Evolutionary conservation across 1,140 invertebrate species (phyloP).

Genomic region (Batillaria attramentaria): DNA sequence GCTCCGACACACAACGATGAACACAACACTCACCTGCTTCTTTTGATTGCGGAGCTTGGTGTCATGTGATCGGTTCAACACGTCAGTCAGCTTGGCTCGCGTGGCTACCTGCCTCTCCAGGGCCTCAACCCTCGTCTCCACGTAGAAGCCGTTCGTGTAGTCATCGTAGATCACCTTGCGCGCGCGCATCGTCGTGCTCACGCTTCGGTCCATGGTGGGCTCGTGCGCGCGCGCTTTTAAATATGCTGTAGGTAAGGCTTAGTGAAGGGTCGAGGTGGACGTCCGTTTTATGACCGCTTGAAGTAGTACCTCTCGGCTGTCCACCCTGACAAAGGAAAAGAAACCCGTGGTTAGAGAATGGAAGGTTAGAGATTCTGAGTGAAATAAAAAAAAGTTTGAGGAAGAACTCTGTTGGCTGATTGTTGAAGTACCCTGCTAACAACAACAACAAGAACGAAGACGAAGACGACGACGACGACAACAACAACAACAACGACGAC

Average conservation of each 20-base stretch:
- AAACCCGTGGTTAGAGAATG: background rate
- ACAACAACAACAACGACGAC: too few relatives aligned
- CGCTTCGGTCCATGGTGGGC: background rate
- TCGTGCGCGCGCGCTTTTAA: too few relatives aligned
- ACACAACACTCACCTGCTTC: conserved; percentile 32
- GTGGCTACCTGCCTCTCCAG: conserved; percentile 48
- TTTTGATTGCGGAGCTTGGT: conserved; percentile 31
- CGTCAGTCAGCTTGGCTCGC: conserved; percentile 44
- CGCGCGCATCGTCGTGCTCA: conserved; percentile 31
- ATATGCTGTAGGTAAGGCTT: background rate
- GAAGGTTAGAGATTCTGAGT: background rate
- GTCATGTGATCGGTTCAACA: conserved; percentile 44
- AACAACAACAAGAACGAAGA: too few relatives aligned
- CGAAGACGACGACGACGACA: too few relatives aligned
- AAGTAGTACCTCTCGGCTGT: too few relatives aligned
- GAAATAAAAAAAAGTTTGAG: background rate
- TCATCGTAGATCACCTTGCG: conserved; percentile 49
- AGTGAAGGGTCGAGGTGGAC: too few relatives aligned
- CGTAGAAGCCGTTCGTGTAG: conserved; percentile 42
- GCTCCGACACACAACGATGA: background rate
- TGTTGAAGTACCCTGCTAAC: too few relatives aligned
- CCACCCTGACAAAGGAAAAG: background rate
- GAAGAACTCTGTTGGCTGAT: background rate
- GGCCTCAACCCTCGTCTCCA: conserved; percentile 46
- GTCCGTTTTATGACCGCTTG: background rate